Percentiles rank a stretch among this genome's conserved stretches.
These are phyloP conservation scores for Phthorimaea operculella DNA, from an alignment of 1,140 invertebrate species.

Conservation along the genomic window DNA sequence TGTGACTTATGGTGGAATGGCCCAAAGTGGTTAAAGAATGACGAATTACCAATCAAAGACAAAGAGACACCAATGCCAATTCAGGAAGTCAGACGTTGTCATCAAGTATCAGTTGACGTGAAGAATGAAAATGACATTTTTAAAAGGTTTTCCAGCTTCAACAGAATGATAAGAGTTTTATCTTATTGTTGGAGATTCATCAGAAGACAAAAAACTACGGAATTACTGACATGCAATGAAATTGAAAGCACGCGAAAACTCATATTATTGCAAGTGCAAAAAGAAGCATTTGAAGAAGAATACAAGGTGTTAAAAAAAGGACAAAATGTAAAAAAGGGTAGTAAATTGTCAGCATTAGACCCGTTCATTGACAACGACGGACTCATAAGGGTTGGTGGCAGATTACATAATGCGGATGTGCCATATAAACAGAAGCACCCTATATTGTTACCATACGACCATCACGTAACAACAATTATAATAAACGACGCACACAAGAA, in stretches of 20 bases:
- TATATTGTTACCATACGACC: conserved; percentile 32
- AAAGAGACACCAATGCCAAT: not conserved
- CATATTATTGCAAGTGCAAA: too few relatives aligned
- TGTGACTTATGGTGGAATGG: conserved; percentile 35
- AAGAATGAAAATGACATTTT: not conserved
- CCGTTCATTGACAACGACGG: conserved; percentile 40
- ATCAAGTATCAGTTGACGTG: not conserved
- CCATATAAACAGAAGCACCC: too few relatives aligned
- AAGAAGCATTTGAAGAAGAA: too few relatives aligned
- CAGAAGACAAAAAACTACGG: too few relatives aligned
- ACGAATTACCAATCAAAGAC: not conserved
- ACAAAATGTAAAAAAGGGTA: too few relatives aligned
- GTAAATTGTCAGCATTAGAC: not conserved
- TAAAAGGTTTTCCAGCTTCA: conserved; percentile 10
- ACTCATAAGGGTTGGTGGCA: conserved; percentile 48
- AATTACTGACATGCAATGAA: too few relatives aligned
- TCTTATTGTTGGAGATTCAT: not conserved
- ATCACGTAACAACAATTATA: conserved; percentile 27
- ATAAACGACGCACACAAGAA: conserved; percentile 25
- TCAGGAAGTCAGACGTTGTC: not conserved
- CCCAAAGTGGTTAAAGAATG: conserved; percentile 17
- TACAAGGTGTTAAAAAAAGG: too few relatives aligned
- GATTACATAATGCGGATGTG: conserved; percentile 29
- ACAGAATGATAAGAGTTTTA: not conserved
- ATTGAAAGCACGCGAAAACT: too few relatives aligned